phyloP scores from a whole-genome alignment of 1,140 invertebrate species.

The Dermatophagoides farinae region DNA sequence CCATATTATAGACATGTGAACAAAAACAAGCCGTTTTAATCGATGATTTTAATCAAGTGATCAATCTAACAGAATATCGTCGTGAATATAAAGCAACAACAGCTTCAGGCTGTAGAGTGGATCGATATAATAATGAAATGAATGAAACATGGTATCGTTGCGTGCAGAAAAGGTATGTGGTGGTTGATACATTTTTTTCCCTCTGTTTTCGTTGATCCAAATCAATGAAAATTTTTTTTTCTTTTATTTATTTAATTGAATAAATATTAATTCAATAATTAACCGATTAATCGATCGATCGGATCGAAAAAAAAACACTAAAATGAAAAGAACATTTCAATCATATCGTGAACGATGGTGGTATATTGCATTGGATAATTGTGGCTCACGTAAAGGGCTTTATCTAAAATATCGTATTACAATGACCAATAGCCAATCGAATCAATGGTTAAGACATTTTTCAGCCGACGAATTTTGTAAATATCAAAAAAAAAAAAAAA shows the following conservation, averaged over 20 bases:
- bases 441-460: conserved; percentile 63
- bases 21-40: conserved; percentile 44
- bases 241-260: too few species aligned
- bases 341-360: conserved; percentile 51
- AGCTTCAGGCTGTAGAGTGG: conserved; percentile 24
- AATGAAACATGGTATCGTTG: conserved; percentile 29
- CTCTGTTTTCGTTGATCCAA: too few species aligned
- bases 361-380: conserved; percentile 52
- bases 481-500: too few species aligned
- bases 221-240: too few species aligned
- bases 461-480: conserved; percentile 82
- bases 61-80: conserved; percentile 40
- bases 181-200: too few species aligned
- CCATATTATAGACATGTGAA: conserved; percentile 37
- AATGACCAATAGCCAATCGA: conserved; percentile 57
- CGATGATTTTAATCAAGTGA: conserved; percentile 46
- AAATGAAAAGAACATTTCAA: conserved; percentile 33
- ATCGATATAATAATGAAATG: conserved; percentile 18
- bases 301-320: too few species aligned
- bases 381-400: conserved; percentile 41
- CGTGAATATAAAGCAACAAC: conserved; percentile 18
- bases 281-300: too few species aligned
- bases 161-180: conserved; percentile 27
- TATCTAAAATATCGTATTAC: conserved; percentile 44
- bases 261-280: too few species aligned